Evolutionary conservation across 1,140 invertebrate genomes (phyloP).

Genomic region (Brachionus rotundiformis): DNA sequence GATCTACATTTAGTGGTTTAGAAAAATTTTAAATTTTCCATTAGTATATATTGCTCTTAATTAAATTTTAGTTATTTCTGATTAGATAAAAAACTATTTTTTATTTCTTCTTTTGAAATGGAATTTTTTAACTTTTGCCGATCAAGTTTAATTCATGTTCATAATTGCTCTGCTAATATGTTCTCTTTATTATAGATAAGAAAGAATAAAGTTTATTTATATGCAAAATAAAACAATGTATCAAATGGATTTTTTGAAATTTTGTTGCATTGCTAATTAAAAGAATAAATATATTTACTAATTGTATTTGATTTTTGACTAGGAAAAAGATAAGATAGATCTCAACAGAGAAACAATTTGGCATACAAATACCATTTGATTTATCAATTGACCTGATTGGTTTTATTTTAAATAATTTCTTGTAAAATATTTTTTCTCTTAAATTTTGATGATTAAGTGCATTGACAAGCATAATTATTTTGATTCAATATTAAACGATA

Average conservation of each 20-base stretch:
- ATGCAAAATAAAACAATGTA: not conserved
- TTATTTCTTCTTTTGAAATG: not conserved
- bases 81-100: not conserved
- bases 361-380: not conserved
- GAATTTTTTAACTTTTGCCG: not conserved
- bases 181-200: too few relatives aligned
- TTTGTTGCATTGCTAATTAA: not conserved
- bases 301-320: conserved; percentile 13
- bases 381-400: not conserved
- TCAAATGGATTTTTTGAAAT: not conserved
- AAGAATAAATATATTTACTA: conserved; percentile 23
- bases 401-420: not conserved
- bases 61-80: not conserved
- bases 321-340: not conserved
- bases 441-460: not conserved
- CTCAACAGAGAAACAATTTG: not conserved
- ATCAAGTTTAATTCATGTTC: too few relatives aligned
- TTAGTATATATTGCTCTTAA: not conserved
- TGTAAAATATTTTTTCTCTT: not conserved
- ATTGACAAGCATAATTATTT: not conserved
- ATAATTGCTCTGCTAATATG: not conserved
- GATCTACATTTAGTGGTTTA: not conserved
- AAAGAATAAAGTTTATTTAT: not conserved
- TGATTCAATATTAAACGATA: not conserved
- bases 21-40: not conserved